These are phyloP conservation scores for Manacus vitellinus DNA, from an alignment of 2,113 vertebrate genomes.

Conservation along the genomic window DNA sequence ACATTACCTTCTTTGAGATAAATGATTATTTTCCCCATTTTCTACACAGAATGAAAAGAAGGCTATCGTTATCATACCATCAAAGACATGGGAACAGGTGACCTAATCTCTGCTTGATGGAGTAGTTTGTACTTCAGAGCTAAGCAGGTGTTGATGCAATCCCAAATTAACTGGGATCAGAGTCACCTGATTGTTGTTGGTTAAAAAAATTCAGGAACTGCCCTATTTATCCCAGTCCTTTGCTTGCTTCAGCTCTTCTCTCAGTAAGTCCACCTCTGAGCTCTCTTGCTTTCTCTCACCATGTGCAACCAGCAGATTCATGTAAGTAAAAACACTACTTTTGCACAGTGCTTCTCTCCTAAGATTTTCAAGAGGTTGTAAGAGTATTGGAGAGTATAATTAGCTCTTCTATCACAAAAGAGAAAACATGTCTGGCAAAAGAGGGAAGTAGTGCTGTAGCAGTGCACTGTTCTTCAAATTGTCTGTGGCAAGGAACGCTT, in stretches of 20 bases:
- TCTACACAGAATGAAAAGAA: neutral
- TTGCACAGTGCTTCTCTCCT: neutral
- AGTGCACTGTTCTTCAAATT: neutral
- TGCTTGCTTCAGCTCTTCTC: neutral
- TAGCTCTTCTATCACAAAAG: neutral
- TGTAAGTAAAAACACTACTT: neutral
- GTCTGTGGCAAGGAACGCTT: neutral
- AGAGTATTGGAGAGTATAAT: neutral
- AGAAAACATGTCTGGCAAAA: neutral
- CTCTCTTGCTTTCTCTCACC: neutral
- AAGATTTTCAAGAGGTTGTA: neutral
- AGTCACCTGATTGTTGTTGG: neutral
- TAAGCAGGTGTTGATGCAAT: neutral
- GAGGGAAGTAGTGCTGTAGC: neutral
- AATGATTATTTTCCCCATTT: neutral
- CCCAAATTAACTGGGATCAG: neutral
- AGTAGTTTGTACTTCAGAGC: neutral
- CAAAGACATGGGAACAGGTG: neutral
- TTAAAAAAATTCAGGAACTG: neutral
- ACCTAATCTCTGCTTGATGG: neutral
- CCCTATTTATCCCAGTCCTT: neutral
- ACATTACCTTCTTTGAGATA: neutral
- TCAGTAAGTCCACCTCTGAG: neutral
- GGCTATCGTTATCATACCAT: neutral
- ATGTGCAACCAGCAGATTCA: neutral